Evolutionary conservation across 2,888 invertebrate species (phyloP), one percentile per base, ranked within the genome.

Genomic region (Eristalinus sepulchralis): DNA sequence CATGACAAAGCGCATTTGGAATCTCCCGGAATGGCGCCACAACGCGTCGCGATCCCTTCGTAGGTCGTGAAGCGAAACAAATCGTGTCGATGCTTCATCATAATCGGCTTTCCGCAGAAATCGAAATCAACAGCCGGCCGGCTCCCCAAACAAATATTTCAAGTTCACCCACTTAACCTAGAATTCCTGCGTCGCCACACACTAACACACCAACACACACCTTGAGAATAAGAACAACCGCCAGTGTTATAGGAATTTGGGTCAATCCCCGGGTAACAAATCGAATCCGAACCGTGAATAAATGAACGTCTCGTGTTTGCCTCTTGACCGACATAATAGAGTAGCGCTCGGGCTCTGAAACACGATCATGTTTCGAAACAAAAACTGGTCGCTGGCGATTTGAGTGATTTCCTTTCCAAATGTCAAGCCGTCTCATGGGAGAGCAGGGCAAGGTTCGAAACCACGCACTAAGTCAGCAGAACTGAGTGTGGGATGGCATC

Each of bases 141-240:
- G 75, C 47, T 71, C 27, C 81, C 31, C 24, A 4, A n/a, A 31
- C 11, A 20, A 11, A 17, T 39, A 60, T 64, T 79, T 75, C 83
- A 75, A 84, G 80, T 84, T 84, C 83, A 84, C 79, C 75, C 83
- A 84, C 83, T 84, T 84, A 80, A 60, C 75, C 66, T 10, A 59
- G 62, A 83, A 67, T 79, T 17, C 47, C 47, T 47, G 8, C 1
- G 47, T 47, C 17, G 27, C 27, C 27, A 27, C 62, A 64, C 53
- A 53, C n/a, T n/a, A n/a, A n/a, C 20, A n/a, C n/a, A 53, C 53
- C 13, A n/a, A 53, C 2, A n/a, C 24, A n/a, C 60, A 31, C 24
- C 60, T 31, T 31, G 27, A 27, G 27, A 31, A 60, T 6, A 8
- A n/a, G 13, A n/a, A 13, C 24, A 27, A n/a, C 2, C 13, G 13